phyloP scores from a whole-genome alignment of 1,140 invertebrate genomes.

The Akabosia matsudoensis region DNA sequence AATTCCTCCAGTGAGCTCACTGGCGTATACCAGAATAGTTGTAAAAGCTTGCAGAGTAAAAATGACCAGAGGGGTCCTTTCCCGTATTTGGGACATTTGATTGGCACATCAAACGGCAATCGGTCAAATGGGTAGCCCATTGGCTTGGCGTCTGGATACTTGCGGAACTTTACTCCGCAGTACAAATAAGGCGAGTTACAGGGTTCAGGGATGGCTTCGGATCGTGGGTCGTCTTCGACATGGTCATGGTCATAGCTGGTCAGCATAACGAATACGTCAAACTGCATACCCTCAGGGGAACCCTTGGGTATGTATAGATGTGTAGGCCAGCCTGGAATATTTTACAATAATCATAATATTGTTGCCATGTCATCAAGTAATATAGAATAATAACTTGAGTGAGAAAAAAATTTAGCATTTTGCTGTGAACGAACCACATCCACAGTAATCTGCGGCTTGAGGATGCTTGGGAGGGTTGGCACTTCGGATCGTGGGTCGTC shows the following conservation, averaged over 20 bases:
- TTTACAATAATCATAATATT: no score
- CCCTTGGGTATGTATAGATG: slow-evolving; percentile 5
- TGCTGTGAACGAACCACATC: neutral
- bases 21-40: neutral
- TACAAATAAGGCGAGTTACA: slow-evolving; percentile 8
- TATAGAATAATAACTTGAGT: neutral
- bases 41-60: neutral
- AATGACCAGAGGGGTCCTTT: neutral
- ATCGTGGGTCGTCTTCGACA: neutral
- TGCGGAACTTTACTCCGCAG: neutral
- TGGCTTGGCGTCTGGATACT: slow-evolving; percentile 12
- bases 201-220: neutral
- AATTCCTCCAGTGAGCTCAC: neutral
- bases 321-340: slow-evolving; percentile 48
- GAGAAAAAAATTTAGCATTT: neutral
- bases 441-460: neutral
- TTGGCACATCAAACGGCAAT: neutral
- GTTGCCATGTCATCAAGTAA: no score
- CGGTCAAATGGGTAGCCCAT: slow-evolving; percentile 8
- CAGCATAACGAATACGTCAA: neutral
- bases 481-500: neutral
- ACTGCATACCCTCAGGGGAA: neutral
- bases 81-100: neutral
- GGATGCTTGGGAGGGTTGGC: neutral
- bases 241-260: slow-evolving; percentile 5